Evolutionary conservation across 2,888 invertebrate genomes (phyloP), one percentile per base, ranked within the genome.

Genomic region (Maniola hyperantus): DNA sequence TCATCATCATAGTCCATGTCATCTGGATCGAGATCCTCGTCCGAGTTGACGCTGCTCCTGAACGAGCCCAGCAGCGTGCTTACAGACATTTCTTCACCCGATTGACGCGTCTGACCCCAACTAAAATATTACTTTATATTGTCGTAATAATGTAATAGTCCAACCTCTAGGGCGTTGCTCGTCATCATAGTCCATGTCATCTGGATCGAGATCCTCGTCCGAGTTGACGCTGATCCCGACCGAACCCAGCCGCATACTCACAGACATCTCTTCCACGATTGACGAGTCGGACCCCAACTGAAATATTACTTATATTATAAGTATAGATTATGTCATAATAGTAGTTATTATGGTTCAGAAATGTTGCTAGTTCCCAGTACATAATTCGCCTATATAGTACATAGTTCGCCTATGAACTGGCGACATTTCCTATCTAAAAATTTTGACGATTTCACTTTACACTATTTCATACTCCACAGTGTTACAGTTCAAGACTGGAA

Each of bases 1-100:
- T 89, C 88, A 1, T 87, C 89, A 46, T 90, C 90, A 48, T 83
- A 87, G 51, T 90, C 89, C 80, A 87, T 81, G 8, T 88, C 89
- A 0, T 88, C 88, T 0, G 82, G 82, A 46, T 89, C 90, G 13
- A 87, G 74, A 5, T 90, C 89, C 18, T 89, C 89, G 8, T 93
- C 93, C 8, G 79, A 76, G 39, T 78, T 74, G 60, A 79, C 72
- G 67, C 74, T 77, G 34, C 84, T 78, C 1, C 83, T 82, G 34
- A 81, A 77, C 0, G 82, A 76, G 36, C 84, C 83, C 20, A 87
- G 76, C 0, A 88, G 83, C 0, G 75, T 70, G 73, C 74, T 81
- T 73, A 73, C 80, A 73, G 69, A 80, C 74, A 82, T 79, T 13
- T 80, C 82, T 10, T 88, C 87, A n/a, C 54, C 83, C 71, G 6